phyloP scores from a whole-genome alignment of 2,888 invertebrate species.

The Geophilus truncorum region DNA sequence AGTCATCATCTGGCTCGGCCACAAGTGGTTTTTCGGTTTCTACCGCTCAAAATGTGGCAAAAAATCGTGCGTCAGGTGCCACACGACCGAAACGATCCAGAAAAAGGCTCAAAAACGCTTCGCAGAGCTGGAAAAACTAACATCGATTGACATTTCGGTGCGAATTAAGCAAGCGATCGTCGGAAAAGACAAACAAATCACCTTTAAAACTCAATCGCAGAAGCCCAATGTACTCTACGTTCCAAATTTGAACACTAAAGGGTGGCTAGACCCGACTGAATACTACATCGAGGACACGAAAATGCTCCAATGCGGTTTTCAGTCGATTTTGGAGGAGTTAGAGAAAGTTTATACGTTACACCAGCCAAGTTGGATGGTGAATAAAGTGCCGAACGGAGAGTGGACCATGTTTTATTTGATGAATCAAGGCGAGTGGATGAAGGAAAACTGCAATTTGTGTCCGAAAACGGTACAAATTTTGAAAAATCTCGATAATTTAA shows the following conservation, averaged over 20 bases:
- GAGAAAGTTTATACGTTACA: not conserved
- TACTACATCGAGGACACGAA: not conserved
- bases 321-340: not conserved
- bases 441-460: constrained; percentile 28
- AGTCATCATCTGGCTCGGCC: not conserved
- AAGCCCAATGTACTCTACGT: not conserved
- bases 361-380: not conserved
- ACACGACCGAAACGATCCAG: not conserved
- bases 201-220: not conserved
- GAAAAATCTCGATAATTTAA: not conserved
- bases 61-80: not conserved
- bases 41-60: not conserved
- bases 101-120: not conserved
- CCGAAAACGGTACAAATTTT: not conserved
- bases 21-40: not conserved
- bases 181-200: not conserved
- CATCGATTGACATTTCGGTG: not conserved
- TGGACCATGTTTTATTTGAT: constrained; percentile 29
- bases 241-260: not conserved
- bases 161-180: not conserved
- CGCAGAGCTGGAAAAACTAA: not conserved
- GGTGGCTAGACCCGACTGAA: not conserved
- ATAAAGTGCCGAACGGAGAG: not conserved
- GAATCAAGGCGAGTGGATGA: constrained; percentile 27
- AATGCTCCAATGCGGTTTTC: not conserved